Evolutionary conservation across 2,797 vertebrate genomes (phyloP).

Genomic region (Epinephelus coioides): DNA sequence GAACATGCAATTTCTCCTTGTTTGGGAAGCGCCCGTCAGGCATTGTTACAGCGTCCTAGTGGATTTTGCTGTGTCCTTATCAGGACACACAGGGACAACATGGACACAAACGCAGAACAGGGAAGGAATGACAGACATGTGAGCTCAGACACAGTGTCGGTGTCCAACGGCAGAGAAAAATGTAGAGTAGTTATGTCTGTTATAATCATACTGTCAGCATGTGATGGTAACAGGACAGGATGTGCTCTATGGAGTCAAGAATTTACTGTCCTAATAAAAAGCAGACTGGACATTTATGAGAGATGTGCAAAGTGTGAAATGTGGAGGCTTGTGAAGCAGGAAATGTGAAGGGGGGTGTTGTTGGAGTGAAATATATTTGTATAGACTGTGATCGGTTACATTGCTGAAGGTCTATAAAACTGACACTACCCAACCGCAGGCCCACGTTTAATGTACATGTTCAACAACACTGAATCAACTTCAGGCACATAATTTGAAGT

Average conservation of each 20-base stretch:
- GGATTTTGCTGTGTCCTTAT: slow-evolving; percentile 56
- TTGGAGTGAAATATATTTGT: slow-evolving; percentile 22
- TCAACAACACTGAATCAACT: background rate
- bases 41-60: slow-evolving; percentile 15
- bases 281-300: slow-evolving; percentile 20
- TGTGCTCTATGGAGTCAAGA: slow-evolving; percentile 35
- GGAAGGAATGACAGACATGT: slow-evolving; percentile 59
- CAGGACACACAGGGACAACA: slow-evolving; percentile 47
- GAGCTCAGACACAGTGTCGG: slow-evolving; percentile 27
- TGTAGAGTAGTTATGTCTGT: slow-evolving; percentile 16
- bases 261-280: slow-evolving; percentile 55
- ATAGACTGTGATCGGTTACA: background rate
- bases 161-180: slow-evolving; percentile 1
- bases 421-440: background rate
- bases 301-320: slow-evolving; percentile 17
- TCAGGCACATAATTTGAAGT: background rate
- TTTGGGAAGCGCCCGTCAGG: slow-evolving; percentile 36
- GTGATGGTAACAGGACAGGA: slow-evolving; percentile 59
- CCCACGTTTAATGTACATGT: background rate
- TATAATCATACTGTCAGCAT: slow-evolving; percentile 50
- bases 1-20: slow-evolving; percentile 55
- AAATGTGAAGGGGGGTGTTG: background rate
- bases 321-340: background rate
- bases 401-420: background rate
- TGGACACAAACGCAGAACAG: slow-evolving; percentile 29